These are phyloP conservation scores for Meloidogyne hapla DNA, from an alignment of 1,140 invertebrate genomes.

Conservation along the genomic window DNA sequence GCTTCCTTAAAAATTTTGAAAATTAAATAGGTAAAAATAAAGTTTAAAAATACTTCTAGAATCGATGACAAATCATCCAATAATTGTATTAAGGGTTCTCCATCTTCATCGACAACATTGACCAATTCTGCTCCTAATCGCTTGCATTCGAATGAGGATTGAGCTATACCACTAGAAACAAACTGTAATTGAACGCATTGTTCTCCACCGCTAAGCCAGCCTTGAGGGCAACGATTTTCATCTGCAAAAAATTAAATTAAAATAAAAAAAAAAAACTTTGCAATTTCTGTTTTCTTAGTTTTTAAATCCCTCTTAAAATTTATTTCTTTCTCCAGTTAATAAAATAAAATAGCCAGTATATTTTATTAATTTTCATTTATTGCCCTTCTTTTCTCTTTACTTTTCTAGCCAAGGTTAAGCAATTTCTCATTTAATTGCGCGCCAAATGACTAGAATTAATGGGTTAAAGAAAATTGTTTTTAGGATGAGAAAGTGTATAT, in stretches of 20 bases:
- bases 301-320: neutral
- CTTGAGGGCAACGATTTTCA: conserved; percentile 12
- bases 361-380: neutral
- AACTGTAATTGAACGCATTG: conserved; percentile 19
- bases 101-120: conserved; percentile 8
- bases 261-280: no score
- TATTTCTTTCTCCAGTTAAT: neutral
- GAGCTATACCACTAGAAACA: neutral
- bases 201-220: conserved; percentile 8
- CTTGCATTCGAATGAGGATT: neutral
- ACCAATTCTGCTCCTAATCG: conserved; percentile 13
- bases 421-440: no score
- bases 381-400: neutral
- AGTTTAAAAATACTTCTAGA: neutral
- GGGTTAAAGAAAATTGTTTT: no score
- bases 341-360: neutral
- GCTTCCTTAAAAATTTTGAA: conserved; percentile 21
- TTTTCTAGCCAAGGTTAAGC: neutral
- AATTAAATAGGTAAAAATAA: neutral
- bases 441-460: no score
- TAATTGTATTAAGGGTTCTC: neutral
- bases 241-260: conserved; percentile 2
- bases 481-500: no score
- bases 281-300: no score
- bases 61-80: conserved; percentile 14